Base-by-base conservation (phyloP, 2,797 vertebrate genomes). In the Parauchenoglanis ngamensis region DNA sequence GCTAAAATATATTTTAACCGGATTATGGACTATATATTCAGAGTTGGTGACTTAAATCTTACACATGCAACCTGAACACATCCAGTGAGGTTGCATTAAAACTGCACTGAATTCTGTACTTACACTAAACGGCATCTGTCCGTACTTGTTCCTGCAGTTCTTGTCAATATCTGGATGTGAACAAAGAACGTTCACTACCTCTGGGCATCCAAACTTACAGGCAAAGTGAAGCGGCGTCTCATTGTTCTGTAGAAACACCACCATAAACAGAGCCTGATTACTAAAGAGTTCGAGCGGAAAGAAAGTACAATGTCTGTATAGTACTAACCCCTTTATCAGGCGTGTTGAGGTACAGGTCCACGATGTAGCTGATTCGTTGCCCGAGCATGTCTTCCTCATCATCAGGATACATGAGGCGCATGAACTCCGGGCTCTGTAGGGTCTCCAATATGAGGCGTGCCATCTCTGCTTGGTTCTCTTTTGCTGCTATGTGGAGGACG, bases 201-300 rank as follows among this genome's bases (percentile, higher is more conserved):
- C 96, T 35, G 93, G 86, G 88, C 95, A 95, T 7, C 97, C 97
- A 93, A 97, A 97, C 86, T 97, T 97, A 91, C 96, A 97, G 61
- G 97, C 97, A 92, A 97, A 97, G 92, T 97, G 97, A 86, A 97
- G 88, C 0, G 97, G 97, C 2, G 97, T 97, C 87, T 97, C 97
- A 77, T 97, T 96, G 72, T 91, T 94, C 97, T 97, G 40, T 89
- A 25, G 1, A 54, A 61, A 89, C 2, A 68, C 0, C 52, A 83
- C 2, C 59, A 72, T 17, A 56, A 46, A 85, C 28, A 73, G 2
- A 6, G 12, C 25, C 13, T n/a, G 7, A 54, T 17, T 72, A 44
- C 23, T 70, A 13, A 49, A 10, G 44, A 49, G 10, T n/a, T 67
- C 10, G 35, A 56, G n/a, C 76, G 5, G 49, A 28, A 44, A 19